Evolutionary conservation across 2,113 vertebrate species (phyloP), one percentile per base, ranked within the genome.

Genomic region (Perca schrenkii): DNA sequence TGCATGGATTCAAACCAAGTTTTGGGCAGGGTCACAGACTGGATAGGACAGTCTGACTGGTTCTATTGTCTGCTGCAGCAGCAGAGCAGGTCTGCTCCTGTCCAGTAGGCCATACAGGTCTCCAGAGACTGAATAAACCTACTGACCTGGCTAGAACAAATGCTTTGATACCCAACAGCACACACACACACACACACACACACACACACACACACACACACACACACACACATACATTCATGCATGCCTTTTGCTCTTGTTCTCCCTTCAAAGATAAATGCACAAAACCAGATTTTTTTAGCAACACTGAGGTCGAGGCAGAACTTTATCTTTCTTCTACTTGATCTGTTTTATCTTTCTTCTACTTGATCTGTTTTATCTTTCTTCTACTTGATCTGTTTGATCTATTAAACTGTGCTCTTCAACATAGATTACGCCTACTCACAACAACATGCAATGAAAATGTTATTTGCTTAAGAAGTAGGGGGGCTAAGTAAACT

Each of bases 401-500:
- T 63, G 22, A 64, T 74, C 34, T 40, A 10, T n/a, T 34, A 22
- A 34, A 61, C 19, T 34, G 31, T 7, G 19, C 14, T 65, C 43
- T 54, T 36, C 8, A 6, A 73, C 21, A 25, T 31, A 74, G 16
- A 21, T n/a, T 53, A n/a, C 17, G 17, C 15, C 43, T 47, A 62
- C 25, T 71, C 22, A 74, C 62, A 12, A 1, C 0, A 2, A 76
- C 28, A 40, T 22, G 76, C 50, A 69, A 64, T 86, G 63, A 83
- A 89, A 28, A 74, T 77, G 85, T 58, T 89, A 56, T 90, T 92
- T 93, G 62, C 80, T 84, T 77, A 71, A 68, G 64, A 75, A 67
- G 79, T 47, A 63, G 63, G 67, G 62, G 67, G 21, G 52, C 28
- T 71, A 83, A 89, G 86, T 85, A 86, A 93, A 92, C 74, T 34